Evolutionary conservation across 2,888 invertebrate species (phyloP), one percentile per base, ranked within the genome.

Genomic region (Synanthedon formicaeformis): DNA sequence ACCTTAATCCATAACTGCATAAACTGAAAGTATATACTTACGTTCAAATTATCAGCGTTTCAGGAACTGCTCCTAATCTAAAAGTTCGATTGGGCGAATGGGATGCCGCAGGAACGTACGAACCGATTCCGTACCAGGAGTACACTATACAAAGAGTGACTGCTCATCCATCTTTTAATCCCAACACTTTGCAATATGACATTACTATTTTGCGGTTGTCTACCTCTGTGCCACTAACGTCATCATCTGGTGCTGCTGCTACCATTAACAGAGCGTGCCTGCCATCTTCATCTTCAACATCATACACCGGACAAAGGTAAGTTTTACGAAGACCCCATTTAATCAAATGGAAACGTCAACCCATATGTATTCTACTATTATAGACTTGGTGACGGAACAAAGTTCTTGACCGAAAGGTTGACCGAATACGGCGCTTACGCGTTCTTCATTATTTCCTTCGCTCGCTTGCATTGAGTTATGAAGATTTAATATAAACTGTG

Each of bases 61-160:
- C 84, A 72, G 85, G 82, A 18, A 80, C 85, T 34, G 81, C 79
- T 13, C 85, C 86, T 1, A 87, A 87, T 12, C 83, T 93, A 16
- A 92, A 92, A 72, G 89, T 93, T 1, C 90, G 94, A 34, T 74
- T 94, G 1, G 94, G 94, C 0, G 94, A 94, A 69, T 94, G 93
- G 93, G 91, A 94, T 70, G 92, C 91, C 0, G 88, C 89, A 23
- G 89, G 85, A 5, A 90, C 89, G 2, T 86, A 78, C 41, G 94
- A 94, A 60, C 91, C 91, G 0, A 87, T 91, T 51, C 89, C 92
- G 0, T 91, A 89, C 56, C 88, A 91, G 63, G 93, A 93, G 67
- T 89, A 90, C 58, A 77, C 72, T 4, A 81, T 93, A 0, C 67
- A 78, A 4, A 88, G 81, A 61, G 89, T 93, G 45, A 90, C 89